Base-by-base conservation (phyloP, 2,888 invertebrate species). In the Oxytorus armatus region DNA sequence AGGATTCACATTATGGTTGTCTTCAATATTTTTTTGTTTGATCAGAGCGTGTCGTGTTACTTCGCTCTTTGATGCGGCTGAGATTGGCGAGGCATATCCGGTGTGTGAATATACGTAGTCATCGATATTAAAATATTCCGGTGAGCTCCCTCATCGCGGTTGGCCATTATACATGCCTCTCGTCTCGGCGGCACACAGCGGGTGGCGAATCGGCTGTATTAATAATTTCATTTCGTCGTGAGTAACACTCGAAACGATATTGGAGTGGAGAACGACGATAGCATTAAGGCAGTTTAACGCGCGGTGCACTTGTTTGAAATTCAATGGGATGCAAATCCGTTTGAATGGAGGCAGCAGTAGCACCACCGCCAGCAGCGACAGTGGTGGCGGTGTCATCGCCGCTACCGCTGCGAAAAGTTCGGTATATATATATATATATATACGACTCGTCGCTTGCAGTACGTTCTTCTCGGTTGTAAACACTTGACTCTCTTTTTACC, bases 261-360 rank as follows among this genome's bases (percentile, higher is more conserved):
- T 82, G 61, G 77, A 77, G 77, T 55, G 47, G 63, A 66, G 16
- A 57, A 74, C 65, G 65, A 63, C 23, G 51, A 70, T 53, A 49
- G 68, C 42, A 65, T 51, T 65, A 74, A 77, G 77, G 69, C 44
- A 57, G 74, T 59, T 23, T 44, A 36, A 47, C n/a, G 68, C 23
- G 70, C 42, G 14, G 57, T 57, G 53, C 83, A 82, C 86, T 84
- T 81, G 88, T 90, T 90, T 90, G 88, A 90, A 90, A 90, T 90
- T 91, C 91, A 91, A 91, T 90, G 86, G 86, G 86, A 91, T 91
- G 91, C 91, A 90, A 90, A 91, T 91, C 83, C 83, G 80, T 79
- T 79, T 78, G 75, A 63, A 73, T 73, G 68, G 66, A 59, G 61
- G 66, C 55, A 66, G 66, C 39, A 61, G 36, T 29, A 65, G 66